Percentiles rank a stretch among this genome's conserved stretches.
These are phyloP conservation scores for Forbesichthys agassizii DNA, from an alignment of 2,113 vertebrate species.

Conservation along the genomic window DNA sequence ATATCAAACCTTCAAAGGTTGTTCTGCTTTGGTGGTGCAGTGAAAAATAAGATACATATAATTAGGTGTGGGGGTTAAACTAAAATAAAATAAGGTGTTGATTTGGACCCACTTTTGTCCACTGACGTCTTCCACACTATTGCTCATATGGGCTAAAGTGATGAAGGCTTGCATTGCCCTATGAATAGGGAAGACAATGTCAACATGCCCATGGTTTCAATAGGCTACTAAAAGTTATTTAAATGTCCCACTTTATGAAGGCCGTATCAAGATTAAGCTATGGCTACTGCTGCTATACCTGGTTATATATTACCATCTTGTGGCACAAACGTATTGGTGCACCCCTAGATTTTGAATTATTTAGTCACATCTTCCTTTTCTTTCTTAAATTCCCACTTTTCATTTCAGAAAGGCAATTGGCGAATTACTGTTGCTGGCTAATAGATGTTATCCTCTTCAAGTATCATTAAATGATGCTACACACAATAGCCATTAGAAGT, in stretches of 20 bases:
- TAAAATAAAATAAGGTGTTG: constrained; percentile 7
- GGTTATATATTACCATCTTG: constrained; percentile 49
- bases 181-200: not conserved
- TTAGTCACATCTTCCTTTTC: not conserved
- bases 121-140: constrained; percentile 9
- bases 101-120: not conserved
- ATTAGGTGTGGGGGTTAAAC: not conserved
- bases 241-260: not conserved
- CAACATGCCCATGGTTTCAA: too few species aligned
- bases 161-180: too few species aligned
- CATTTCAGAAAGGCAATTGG: too few species aligned
- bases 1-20: not conserved
- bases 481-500: constrained; percentile 26
- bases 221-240: constrained; percentile 26
- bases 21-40: constrained; percentile 1
- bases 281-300: not conserved
- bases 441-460: constrained; percentile 1
- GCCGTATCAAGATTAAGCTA: not conserved
- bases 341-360: constrained; percentile 11
- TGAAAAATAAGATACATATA: not conserved
- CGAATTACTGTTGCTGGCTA: too few species aligned
- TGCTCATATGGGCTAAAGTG: constrained; percentile 5
- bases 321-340: constrained; percentile 26
- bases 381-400: too few species aligned
- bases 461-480: constrained; percentile 33